Percentiles rank a stretch among this genome's conserved stretches.
Conservation (phyloP, 2,888 invertebrate species). For the Patella pellucida region DNA sequence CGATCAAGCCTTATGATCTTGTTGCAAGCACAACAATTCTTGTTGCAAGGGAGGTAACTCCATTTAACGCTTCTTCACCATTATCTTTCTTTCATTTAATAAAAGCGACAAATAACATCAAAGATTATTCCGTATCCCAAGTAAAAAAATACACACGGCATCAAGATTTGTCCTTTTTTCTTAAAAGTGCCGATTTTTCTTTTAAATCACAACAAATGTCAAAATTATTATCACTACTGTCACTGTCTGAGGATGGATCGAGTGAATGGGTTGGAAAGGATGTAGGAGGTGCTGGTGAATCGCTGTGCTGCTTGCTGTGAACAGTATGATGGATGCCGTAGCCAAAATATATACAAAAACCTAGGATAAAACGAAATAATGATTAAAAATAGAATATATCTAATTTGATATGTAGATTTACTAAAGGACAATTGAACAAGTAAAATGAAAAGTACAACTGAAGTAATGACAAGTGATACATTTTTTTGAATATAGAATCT, state of each 20-base stretch:
- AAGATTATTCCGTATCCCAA: too few relatives aligned
- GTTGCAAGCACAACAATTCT: too few relatives aligned
- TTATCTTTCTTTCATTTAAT: background rate
- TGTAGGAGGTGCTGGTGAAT: background rate
- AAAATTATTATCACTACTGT: background rate
- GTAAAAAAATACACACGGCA: too few relatives aligned
- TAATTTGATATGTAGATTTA: background rate
- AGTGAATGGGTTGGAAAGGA: background rate
- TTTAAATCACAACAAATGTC: background rate
- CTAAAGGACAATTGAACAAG: background rate
- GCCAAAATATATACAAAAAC: slow-evolving; percentile 63
- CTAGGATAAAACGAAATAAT: slow-evolving; percentile 35
- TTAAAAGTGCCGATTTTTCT: too few relatives aligned
- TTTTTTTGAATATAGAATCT: too few relatives aligned
- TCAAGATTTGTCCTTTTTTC: too few relatives aligned
- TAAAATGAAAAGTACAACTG: background rate
- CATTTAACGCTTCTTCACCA: background rate
- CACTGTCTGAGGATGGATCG: background rate
- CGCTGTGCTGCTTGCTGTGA: slow-evolving; percentile 48
- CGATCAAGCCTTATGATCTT: too few relatives aligned
- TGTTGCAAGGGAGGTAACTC: too few relatives aligned
- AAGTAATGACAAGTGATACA: background rate
- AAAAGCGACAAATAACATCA: too few relatives aligned
- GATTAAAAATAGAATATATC: background rate
- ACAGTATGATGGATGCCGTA: slow-evolving; percentile 57